Conservation (phyloP, 2,113 vertebrate genomes). For the Saccopteryx bilineata region DNA sequence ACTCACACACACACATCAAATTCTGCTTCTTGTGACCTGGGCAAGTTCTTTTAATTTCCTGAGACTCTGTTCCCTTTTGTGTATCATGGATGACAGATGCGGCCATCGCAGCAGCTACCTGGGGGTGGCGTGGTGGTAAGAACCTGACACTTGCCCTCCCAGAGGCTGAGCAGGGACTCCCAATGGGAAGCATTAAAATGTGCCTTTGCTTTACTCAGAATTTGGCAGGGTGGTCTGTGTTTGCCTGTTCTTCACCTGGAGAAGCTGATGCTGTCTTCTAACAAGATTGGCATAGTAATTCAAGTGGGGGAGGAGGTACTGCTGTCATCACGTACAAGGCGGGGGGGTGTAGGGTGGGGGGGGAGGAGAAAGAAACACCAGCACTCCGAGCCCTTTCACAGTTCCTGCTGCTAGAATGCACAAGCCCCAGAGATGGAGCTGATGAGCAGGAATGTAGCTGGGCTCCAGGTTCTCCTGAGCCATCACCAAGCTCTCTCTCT, state of each 20-base stretch:
- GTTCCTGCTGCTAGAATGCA: background rate
- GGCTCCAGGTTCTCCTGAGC: background rate
- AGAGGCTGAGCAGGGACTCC: background rate
- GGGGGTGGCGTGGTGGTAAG: background rate
- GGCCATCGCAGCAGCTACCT: background rate
- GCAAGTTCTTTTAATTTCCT: background rate
- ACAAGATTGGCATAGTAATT: background rate
- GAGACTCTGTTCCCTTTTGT: background rate
- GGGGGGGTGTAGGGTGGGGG: no score
- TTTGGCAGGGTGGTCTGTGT: background rate
- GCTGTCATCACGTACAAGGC: background rate
- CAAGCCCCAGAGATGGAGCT: background rate
- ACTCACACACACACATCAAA: background rate
- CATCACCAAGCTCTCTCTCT: no score
- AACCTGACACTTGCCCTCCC: background rate
- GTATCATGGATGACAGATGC: background rate
- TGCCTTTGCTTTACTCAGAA: background rate
- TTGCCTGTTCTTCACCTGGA: background rate
- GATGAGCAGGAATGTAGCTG: background rate
- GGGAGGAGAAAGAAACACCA: background rate
- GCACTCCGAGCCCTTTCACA: background rate
- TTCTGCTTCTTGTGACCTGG: background rate
- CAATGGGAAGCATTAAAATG: background rate
- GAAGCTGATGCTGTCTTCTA: background rate
- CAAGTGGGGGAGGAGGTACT: background rate